These are phyloP conservation scores for Diarsia dahlii DNA, from an alignment of 2,888 invertebrate genomes.

Conservation along the genomic window DNA sequence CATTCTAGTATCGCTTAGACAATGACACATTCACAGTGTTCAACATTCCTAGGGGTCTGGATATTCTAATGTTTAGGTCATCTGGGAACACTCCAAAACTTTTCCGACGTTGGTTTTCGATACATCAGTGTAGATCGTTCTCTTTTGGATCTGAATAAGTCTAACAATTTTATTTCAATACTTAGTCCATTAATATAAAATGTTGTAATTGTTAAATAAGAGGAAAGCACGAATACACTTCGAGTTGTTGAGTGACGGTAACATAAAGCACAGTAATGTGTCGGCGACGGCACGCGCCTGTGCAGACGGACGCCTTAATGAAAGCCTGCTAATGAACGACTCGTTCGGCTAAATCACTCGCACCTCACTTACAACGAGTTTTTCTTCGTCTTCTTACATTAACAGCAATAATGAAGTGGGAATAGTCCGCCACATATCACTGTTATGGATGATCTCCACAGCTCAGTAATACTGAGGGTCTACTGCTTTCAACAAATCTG, in stretches of 20 bases:
- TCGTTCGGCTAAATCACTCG: conserved; percentile 6
- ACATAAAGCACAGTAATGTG: not conserved
- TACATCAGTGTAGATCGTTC: too few relatives aligned
- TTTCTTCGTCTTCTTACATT: conserved; percentile 1
- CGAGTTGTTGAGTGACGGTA: not conserved
- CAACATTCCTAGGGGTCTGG: too few relatives aligned
- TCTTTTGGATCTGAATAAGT: too few relatives aligned
- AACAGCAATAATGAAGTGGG: not conserved
- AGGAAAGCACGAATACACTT: not conserved
- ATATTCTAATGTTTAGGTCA: too few relatives aligned
- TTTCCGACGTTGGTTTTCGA: too few relatives aligned
- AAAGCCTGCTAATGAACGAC: conserved; percentile 15
- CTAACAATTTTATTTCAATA: too few relatives aligned
- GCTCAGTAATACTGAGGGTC: not conserved
- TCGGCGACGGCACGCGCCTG: not conserved
- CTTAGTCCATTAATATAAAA: not conserved
- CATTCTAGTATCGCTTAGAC: too few relatives aligned
- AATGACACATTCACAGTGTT: too few relatives aligned
- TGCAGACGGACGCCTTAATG: conserved; percentile 6
- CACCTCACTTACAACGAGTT: not conserved
- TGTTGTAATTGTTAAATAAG: not conserved
- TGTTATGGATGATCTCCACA: conserved; percentile 1
- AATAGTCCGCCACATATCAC: conserved; percentile 5
- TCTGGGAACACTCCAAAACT: too few relatives aligned
- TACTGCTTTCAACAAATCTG: not conserved